A percentile compares a stretch with the other conserved stretches of the same genome.
Evolutionary conservation across 2,888 invertebrate species (phyloP).

Genomic region (Meiosimyza platycephala): DNA sequence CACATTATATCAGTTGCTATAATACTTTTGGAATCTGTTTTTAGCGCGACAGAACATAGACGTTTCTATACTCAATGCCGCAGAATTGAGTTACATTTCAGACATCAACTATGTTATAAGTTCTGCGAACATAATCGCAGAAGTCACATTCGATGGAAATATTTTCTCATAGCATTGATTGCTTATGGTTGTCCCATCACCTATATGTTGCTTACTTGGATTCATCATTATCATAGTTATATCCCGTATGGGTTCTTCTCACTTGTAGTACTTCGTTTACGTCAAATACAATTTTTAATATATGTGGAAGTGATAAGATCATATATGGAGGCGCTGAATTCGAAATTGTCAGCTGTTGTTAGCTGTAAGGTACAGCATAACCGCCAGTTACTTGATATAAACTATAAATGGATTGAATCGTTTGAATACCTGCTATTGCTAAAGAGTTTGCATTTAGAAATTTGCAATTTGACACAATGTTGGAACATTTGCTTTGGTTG

Average conservation of each 20-base stretch:
- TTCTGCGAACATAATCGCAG: background rate
- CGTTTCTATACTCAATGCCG: background rate
- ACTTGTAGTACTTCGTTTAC: constrained; percentile 19
- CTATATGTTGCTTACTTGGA: background rate
- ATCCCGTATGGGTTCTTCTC: background rate
- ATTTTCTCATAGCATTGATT: background rate
- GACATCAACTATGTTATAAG: background rate
- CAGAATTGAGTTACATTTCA: background rate
- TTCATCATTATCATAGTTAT: background rate
- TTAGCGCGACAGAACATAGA: background rate
- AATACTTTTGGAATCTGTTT: background rate
- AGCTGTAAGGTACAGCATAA: constrained; percentile 4
- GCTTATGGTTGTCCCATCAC: background rate
- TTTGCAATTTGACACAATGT: background rate
- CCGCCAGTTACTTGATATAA: background rate
- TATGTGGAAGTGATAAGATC: constrained; percentile 5
- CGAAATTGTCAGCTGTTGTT: background rate
- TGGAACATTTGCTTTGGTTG: constrained; percentile 25
- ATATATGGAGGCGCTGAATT: constrained; percentile 18
- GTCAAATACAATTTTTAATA: constrained; percentile 4
- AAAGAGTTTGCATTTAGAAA: constrained; percentile 18
- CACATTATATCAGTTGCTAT: background rate
- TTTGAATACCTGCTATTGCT: constrained; percentile 19
- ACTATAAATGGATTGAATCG: constrained; percentile 3
- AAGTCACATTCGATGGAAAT: background rate